phyloP scores from a whole-genome alignment of 2,888 invertebrate species.

The Lathronympha strigana region DNA sequence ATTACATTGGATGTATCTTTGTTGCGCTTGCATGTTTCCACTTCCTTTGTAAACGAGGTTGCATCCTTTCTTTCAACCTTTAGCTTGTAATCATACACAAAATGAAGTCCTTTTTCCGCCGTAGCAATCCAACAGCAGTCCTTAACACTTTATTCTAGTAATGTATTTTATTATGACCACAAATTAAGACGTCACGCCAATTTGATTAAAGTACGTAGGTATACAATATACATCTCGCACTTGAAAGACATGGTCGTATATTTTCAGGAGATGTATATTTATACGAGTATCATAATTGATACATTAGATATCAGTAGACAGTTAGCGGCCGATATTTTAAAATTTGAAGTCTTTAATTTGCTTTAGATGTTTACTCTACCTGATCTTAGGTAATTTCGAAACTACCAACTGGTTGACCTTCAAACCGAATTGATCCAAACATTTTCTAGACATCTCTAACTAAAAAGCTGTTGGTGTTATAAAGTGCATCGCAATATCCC shows the following conservation, averaged over 20 bases:
- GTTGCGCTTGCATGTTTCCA: not conserved
- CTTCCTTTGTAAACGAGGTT: not conserved
- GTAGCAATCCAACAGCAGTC: conserved; percentile 11
- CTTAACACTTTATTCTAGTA: not conserved
- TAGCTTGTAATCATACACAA: conserved; percentile 17
- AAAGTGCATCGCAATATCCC: not conserved
- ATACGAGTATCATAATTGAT: not conserved
- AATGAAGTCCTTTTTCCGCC: conserved; percentile 20
- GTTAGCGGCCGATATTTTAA: too few relatives aligned
- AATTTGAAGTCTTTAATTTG: not conserved
- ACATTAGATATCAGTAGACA: too few relatives aligned
- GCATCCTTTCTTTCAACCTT: conserved; percentile 2
- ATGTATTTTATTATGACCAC: not conserved
- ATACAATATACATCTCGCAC: too few relatives aligned
- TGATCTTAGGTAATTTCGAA: not conserved
- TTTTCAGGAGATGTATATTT: not conserved
- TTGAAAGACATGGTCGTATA: too few relatives aligned
- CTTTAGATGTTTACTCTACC: not conserved
- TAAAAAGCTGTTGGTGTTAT: not conserved
- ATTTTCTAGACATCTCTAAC: not conserved
- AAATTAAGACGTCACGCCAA: not conserved
- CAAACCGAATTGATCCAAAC: not conserved
- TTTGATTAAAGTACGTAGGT: too few relatives aligned
- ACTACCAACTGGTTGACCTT: not conserved
- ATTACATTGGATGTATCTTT: not conserved